A percentile compares a stretch with the other conserved stretches of the same genome.
Conservation (phyloP, 2,113 vertebrate species). For the Sinocyclocheilus maitianheensis region DNA sequence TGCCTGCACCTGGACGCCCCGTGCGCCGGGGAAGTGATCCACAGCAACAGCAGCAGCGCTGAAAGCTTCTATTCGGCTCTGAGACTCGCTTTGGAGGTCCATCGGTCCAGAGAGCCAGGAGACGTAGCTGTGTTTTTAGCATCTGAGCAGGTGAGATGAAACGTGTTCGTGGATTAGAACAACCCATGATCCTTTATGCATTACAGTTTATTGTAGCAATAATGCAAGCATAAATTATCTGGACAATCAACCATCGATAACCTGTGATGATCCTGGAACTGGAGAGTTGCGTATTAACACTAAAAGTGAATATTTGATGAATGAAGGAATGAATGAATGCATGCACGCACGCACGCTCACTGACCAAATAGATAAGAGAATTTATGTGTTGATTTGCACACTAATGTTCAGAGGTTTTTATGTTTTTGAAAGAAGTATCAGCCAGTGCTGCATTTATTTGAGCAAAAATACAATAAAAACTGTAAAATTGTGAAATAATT, state of each 20-base stretch:
- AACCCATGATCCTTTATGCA: background rate
- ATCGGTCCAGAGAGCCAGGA: slow-evolving; percentile 79
- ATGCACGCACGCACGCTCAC: background rate
- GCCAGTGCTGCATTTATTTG: background rate
- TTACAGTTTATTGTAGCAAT: background rate
- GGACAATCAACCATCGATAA: background rate
- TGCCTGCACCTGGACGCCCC: slow-evolving; percentile 67
- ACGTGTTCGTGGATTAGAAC: background rate
- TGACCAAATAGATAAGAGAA: background rate
- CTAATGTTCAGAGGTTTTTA: no score
- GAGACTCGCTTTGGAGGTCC: slow-evolving; percentile 85
- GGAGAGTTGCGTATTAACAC: background rate
- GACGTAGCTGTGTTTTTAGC: slow-evolving; percentile 83
- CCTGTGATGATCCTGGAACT: background rate
- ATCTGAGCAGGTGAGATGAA: slow-evolving; percentile 76
- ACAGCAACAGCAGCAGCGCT: slow-evolving; percentile 69
- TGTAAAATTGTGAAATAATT: background rate
- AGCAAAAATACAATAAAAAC: background rate
- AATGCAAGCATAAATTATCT: background rate
- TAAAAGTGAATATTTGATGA: background rate
- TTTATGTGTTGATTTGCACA: background rate
- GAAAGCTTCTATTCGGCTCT: slow-evolving; percentile 77
- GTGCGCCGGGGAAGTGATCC: slow-evolving; percentile 71
- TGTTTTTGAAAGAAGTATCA: background rate
- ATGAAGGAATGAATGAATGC: background rate